Evolutionary conservation across 2,113 vertebrate species (phyloP), one percentile per base, ranked within the genome.

Genomic region (Otis tarda): DNA sequence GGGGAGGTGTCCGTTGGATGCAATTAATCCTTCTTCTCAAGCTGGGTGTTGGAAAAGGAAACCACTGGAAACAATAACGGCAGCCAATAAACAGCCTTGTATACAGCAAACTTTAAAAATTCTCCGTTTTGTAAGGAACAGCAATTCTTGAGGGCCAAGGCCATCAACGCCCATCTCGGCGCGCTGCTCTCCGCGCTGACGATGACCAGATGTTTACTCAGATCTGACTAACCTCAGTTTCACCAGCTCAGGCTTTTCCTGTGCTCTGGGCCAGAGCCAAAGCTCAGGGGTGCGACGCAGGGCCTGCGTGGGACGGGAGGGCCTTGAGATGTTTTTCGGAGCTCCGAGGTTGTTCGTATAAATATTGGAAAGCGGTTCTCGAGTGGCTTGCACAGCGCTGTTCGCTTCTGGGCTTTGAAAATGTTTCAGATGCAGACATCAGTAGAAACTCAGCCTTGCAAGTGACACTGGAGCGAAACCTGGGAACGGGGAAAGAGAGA

Each of bases 151-250:
- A 22, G 78, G 83, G 89, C 87, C 84, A 67, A 20, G 9, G 28
- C 28, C 82, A 53, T 43, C 81, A 49, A 92, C 45, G 59, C 86
- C 82, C 86, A 39, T 45, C 89, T 47, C 3, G 2, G 33, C 75
- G 82, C 2, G 7, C 83, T 65, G 83, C 83, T 84, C 60, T 52
- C 52, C 12, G 8, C 0, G 6, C 83, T 97, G 97, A 96, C 8
- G 64, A 49, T 35, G 73, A 77, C 31, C 97, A 97, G 97, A 96
- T 96, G 96, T 81, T 93, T 52, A 55, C 50, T 88, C 87, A 77
- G 55, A 88, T 82, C 83, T 94, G 89, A 92, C 71, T 88, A 95
- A 97, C 86, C 87, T 83, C 91, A 59, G 63, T 83, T 76, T 67
- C 83, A 83, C 60, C 92, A 93, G 24, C 7, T 52, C 89, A 73